These are phyloP conservation scores for Lycocerus yunnanus DNA, from an alignment of 2,888 invertebrate genomes.

Conservation along the genomic window DNA sequence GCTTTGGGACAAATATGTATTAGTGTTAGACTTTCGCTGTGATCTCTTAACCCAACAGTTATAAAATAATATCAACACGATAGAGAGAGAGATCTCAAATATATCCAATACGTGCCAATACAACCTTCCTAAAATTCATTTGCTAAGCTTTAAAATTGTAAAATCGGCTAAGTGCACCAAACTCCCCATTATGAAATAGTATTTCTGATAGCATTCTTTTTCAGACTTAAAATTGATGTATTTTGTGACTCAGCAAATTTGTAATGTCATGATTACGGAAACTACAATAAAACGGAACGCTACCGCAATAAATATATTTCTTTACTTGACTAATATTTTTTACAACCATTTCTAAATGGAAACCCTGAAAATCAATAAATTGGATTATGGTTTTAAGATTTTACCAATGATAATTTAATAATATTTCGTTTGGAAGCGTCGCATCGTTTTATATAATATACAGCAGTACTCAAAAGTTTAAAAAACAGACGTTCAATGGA, in stretches of 20 bases:
- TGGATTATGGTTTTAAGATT: neutral
- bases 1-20: conserved; percentile 30
- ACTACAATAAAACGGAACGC: conserved; percentile 24
- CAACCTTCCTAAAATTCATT: neutral
- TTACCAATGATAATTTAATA: neutral
- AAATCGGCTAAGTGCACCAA: neutral
- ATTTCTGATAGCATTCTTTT: neutral
- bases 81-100: neutral
- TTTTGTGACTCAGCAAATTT: conserved; percentile 25
- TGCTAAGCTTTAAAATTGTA: neutral
- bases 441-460: neutral
- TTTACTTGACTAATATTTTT: conserved; percentile 17
- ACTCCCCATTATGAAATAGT: conserved; percentile 8
- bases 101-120: neutral
- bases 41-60: conserved; percentile 2
- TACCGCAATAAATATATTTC: conserved; percentile 25
- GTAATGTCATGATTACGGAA: conserved; percentile 25
- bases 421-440: neutral
- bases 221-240: conserved; percentile 22
- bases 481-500: neutral
- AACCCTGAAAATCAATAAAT: neutral
- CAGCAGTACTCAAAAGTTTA: neutral
- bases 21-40: conserved; percentile 15
- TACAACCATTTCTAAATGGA: conserved; percentile 11
- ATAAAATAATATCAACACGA: neutral